Percentiles rank a stretch among this genome's conserved stretches.
Conservation (phyloP, 1,140 invertebrate species). For the Procambarus virginalis region DNA sequence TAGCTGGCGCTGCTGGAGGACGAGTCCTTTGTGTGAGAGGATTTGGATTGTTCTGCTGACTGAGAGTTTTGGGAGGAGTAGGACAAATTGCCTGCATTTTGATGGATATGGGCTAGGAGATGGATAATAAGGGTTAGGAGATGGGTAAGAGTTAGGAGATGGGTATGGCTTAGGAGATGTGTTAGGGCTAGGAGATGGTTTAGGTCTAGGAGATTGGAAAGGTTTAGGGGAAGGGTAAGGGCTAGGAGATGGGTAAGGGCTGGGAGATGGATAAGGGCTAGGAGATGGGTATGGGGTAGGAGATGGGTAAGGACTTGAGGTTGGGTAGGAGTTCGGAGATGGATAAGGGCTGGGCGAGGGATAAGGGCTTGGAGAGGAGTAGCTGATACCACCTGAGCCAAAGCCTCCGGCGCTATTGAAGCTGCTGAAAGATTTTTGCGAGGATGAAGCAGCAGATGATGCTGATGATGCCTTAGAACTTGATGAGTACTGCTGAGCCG, state of each 20-base stretch:
- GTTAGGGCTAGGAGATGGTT: no score
- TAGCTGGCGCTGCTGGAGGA: conserved; percentile 11
- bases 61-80: conserved; percentile 41
- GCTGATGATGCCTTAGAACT: conserved; percentile 31
- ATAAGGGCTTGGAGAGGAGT: no score
- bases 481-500: neutral
- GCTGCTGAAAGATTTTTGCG: conserved; percentile 28
- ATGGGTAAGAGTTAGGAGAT: no score
- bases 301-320: neutral
- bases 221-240: no score
- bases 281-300: no score
- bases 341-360: no score
- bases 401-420: conserved; percentile 2
- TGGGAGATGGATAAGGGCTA: no score
- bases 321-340: no score
- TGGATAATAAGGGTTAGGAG: no score
- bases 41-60: conserved; percentile 25
- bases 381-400: neutral
- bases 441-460: conserved; percentile 30
- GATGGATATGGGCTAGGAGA: neutral
- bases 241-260: no score
- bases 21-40: conserved; percentile 3
- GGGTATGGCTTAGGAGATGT: no score
- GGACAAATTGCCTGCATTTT: conserved; percentile 5
- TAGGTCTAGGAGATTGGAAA: no score